Evolutionary conservation across 2,797 vertebrate genomes (phyloP).

Genomic region (Champsocephalus esox): DNA sequence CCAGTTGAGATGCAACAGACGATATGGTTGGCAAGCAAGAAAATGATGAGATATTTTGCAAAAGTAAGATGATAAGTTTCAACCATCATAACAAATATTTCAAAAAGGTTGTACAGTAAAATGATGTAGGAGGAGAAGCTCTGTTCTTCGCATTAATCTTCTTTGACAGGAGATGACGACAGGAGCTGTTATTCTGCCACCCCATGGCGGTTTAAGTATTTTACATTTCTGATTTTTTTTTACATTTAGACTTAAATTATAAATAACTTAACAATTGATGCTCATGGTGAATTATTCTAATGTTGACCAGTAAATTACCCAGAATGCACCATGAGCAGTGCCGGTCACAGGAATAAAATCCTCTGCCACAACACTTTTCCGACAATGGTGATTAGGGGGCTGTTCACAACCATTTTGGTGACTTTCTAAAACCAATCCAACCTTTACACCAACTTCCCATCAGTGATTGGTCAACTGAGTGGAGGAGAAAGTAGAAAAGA

Average conservation of each 20-base stretch:
- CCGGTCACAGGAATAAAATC: not conserved
- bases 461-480: not conserved
- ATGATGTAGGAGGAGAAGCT: not conserved
- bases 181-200: not conserved
- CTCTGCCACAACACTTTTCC: not conserved
- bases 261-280: no score
- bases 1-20: constrained; percentile 21
- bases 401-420: not conserved
- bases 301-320: not conserved
- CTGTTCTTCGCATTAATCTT: not conserved
- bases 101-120: no score
- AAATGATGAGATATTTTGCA: not conserved
- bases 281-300: not conserved
- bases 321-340: not conserved
- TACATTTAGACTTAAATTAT: not conserved
- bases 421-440: not conserved
- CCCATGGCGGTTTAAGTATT: not conserved
- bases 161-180: not conserved
- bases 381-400: not conserved
- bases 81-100: no score
- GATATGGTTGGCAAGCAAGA: not conserved
- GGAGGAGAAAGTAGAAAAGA: not conserved
- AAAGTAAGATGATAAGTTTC: not conserved
- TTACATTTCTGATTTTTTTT: not conserved
- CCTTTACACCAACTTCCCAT: not conserved